Base-by-base conservation (phyloP, 2,113 vertebrate genomes). In the Xenus cinereus region DNA sequence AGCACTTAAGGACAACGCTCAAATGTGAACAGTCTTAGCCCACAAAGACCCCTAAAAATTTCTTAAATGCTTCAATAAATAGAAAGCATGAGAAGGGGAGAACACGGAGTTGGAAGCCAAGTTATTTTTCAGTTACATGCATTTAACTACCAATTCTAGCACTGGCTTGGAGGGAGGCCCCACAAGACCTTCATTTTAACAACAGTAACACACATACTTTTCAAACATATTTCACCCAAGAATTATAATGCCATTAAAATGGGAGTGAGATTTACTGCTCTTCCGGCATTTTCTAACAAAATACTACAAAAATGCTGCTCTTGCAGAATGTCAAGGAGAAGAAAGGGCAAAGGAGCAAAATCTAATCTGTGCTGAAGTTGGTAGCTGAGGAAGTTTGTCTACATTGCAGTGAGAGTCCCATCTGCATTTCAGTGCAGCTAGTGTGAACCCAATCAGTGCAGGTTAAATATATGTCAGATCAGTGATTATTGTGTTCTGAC, bases 271-370 rank as follows among this genome's bases (percentile, higher is more conserved):
- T 94, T 92, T 87, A 94, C 53, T 82, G 87, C 30, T 46, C 51
- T 75, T 93, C 67, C 50, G 88, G 74, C 27, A 95, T 93, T 86
- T 95, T 93, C 63, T 79, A 97, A 89, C 45, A 64, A 86, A 95
- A 95, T 50, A 66, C 83, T 76, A 86, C 83, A 95, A 76, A 95
- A 93, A 93, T 72, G 79, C 68, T 91, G 64, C 32, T 94, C 72
- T 87, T 95, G 63, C 71, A 97, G 93, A 91, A 96, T 18, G 30
- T 63, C 93, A 94, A 92, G 81, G 77, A 91, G 56, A 95, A 84
- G 27, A 87, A 92, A 96, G 73, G 86, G 84, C 92, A 95, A 87
- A 62, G 74, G 50, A 97, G 41, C 84, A 96, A 92, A 90, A 94
- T 79, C 63, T 50, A 96, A 74, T 53, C 53, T 7, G 0, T 22